Evolutionary conservation across 2,113 vertebrate genomes (phyloP), one percentile per base, ranked within the genome.

Genomic region (Arvicanthis niloticus): DNA sequence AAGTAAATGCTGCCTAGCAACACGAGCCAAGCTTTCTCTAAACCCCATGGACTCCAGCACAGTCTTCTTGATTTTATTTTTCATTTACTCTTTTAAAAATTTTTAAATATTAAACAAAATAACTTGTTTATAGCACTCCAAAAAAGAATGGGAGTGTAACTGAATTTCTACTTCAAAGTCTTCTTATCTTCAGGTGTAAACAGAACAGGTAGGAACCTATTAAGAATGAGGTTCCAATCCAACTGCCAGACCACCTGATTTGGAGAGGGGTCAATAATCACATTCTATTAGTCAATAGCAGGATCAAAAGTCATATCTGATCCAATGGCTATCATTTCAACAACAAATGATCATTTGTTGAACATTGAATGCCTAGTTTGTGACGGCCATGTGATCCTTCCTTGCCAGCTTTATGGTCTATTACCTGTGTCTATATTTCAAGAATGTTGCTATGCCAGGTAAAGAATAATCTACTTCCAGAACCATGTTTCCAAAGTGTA

Each of bases 1-100:
- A 88, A 80, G 9, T 53, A 9, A 72, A 45, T 31, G 8, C 19
- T n/a, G 3, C 40, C 29, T 86, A 31, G 31, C 40, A 67, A 5
- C 22, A n/a, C 11, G 10, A 81, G 21, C n/a, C 90, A 16, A n/a
- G 21, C 19, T 62, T 24, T 3, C 84, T 73, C 29, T 96, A 56
- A 85, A 19, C 37, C 0, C 22, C 1, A 40, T 73, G 24, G 16
- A 73, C 16, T 24, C 72, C 10, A 26, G 91, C 10, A 73, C 73
- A 42, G 51, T 94, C 16, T 48, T 88, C 34, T 76, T 87, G 3
- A n/a, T 72, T 94, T 94, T 76, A n/a, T 75, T 88, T 94, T 85
- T 6, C 58, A 22, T 78, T 89, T 92, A 73, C 21, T 56, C 42
- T 24, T 82, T n/a, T 42, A 45, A 13, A 45, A 65, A 5, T 85